Base-by-base conservation (phyloP, 2,888 invertebrate species). In the Pelosia muscerda region DNA sequence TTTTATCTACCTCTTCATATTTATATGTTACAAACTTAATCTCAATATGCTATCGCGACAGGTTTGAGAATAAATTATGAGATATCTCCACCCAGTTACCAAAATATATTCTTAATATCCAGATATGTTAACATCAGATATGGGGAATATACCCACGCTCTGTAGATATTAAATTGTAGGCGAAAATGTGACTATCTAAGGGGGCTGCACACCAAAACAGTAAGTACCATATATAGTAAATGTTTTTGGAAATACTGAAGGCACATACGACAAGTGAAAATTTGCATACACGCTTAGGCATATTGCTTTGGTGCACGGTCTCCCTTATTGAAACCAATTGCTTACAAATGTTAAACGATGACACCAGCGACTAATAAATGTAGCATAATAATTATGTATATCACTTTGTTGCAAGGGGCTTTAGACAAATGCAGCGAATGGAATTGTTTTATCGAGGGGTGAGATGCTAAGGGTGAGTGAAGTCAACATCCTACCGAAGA, bases 21-120 rank as follows among this genome's bases (percentile, higher is more conserved):
- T n/a, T 2, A 23, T 28, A 3, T 19, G n/a, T 2, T 2, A 23
- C 23, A 59, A 60, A 66, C 62, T 62, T 57, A 66, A n/a, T 62
- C 62, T n/a, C 15, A 13, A 61, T 28, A 26, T 60, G 19, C 56
- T 62, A 62, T 62, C 66, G 15, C 23, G 66, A 49, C 62, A 62
- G 31, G 49, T 57, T 61, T 49, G 25, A 59, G 53, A 28, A 25
- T 0, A n/a, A 34, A 66, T 66, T 28, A 54, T n/a, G 25, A 53
- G 65, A 54, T 60, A 66, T 11, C 54, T 38, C 54, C 42, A 15
- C 55, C 26, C 23, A 23, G 23, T 38, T 56, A 13, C 25, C 22
- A 19, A 8, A 4, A 13, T 23, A 34, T 59, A 38, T 59, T 38
- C 10, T 8, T 59, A 9, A 19, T 49, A 49, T 49, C n/a, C n/a